phyloP scores from a whole-genome alignment of 1,140 invertebrate species.

The Ceratina australensis region DNA sequence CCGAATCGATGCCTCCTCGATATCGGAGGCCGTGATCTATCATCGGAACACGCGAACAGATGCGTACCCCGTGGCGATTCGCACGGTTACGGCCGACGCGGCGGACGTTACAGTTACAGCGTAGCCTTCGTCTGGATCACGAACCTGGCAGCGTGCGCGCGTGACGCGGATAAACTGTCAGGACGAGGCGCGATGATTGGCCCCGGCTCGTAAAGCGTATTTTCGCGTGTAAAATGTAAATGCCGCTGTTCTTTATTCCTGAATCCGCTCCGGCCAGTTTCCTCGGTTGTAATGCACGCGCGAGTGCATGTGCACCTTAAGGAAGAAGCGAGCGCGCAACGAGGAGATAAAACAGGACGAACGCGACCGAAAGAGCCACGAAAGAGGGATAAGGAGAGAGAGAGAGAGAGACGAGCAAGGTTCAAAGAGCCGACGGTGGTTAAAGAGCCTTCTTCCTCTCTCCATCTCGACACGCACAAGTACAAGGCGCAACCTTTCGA shows the following conservation, averaged over 20 bases:
- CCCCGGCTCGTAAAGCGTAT: constrained; percentile 72
- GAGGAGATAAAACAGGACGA: constrained; percentile 17
- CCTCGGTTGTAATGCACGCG: background rate
- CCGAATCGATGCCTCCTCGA: background rate
- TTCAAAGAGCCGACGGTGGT: constrained; percentile 78
- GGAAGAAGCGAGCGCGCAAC: constrained; percentile 44
- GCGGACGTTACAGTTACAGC: too few relatives aligned
- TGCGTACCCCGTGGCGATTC: constrained; percentile 12
- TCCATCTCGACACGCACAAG: constrained; percentile 67
- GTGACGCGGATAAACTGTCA: constrained; percentile 59
- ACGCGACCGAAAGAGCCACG: constrained; percentile 2
- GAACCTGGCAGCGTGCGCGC: constrained; percentile 47
- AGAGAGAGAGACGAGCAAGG: constrained; percentile 57
- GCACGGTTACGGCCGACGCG: constrained; percentile 14
- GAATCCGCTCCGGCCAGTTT: constrained; percentile 32
- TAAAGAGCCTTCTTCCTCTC: constrained; percentile 73
- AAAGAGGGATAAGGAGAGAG: constrained; percentile 34
- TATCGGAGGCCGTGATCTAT: constrained; percentile 13
- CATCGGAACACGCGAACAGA: constrained; percentile 22
- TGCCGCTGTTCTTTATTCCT: constrained; percentile 61
- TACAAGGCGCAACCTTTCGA: constrained; percentile 66
- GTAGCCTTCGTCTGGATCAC: constrained; percentile 4
- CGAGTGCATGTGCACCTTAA: constrained; percentile 9
- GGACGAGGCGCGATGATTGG: constrained; percentile 73
- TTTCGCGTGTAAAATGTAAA: constrained; percentile 78